These are phyloP conservation scores for Todus mexicanus DNA, from an alignment of 2,797 vertebrate species.

Conservation along the genomic window DNA sequence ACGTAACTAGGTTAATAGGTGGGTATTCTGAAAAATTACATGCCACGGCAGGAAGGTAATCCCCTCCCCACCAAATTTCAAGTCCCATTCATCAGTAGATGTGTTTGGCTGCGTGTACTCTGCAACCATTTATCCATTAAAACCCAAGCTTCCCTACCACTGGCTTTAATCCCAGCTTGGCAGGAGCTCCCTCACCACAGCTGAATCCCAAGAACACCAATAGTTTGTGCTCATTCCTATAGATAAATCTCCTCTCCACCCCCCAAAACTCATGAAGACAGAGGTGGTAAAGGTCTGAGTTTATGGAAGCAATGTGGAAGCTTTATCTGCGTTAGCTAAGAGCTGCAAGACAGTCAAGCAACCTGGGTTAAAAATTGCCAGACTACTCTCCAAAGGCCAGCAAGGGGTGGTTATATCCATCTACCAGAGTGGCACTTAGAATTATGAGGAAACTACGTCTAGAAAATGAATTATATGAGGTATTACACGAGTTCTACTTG, in stretches of 20 bases:
- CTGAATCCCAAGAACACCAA: not conserved
- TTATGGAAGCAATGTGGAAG: not conserved
- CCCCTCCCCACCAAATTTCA: constrained; percentile 25
- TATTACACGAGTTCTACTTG: not conserved
- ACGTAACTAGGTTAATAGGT: constrained; percentile 41
- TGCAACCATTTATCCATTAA: constrained; percentile 52
- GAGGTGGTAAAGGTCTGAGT: not conserved
- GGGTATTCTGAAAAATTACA: constrained; percentile 39
- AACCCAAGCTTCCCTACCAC: not conserved
- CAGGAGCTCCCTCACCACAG: not conserved
- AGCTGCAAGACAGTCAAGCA: not conserved
- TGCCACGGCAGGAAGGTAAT: constrained; percentile 20
- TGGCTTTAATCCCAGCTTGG: constrained; percentile 55
- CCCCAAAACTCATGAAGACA: not conserved
- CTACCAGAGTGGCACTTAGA: not conserved
- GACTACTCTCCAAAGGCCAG: not conserved
- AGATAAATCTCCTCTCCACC: not conserved
- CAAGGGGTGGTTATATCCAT: not conserved
- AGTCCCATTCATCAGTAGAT: constrained; percentile 20
- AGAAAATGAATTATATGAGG: not conserved
- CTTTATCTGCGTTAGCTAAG: not conserved
- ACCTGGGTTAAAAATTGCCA: not conserved
- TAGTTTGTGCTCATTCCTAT: not conserved
- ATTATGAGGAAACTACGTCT: not conserved
- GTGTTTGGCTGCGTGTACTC: constrained; percentile 24